These are phyloP conservation scores for Oreocharis arfaki DNA, from an alignment of 2,113 vertebrate species.

Conservation along the genomic window DNA sequence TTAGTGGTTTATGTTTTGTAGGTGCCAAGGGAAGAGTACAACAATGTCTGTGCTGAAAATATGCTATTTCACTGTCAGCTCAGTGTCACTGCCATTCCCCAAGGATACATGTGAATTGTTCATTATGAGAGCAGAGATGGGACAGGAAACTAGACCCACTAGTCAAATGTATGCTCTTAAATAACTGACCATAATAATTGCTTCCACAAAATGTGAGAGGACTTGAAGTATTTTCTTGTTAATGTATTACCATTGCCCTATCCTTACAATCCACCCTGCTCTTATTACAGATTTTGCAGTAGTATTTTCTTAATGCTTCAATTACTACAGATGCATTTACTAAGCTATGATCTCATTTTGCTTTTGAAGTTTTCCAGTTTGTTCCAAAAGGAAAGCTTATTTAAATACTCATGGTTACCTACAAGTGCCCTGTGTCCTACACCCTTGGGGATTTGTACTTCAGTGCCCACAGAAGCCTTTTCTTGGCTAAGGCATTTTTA, in stretches of 20 bases:
- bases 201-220: neutral
- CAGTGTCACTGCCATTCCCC: neutral
- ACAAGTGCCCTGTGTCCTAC: neutral
- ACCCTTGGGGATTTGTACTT: neutral
- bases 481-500: neutral
- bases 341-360: neutral
- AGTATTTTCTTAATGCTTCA: neutral
- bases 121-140: neutral
- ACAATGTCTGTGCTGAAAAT: neutral
- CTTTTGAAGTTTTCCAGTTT: neutral
- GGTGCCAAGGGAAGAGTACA: neutral
- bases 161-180: neutral
- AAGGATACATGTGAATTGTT: neutral
- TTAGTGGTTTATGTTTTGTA: neutral
- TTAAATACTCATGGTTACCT: neutral
- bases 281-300: neutral
- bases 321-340: neutral
- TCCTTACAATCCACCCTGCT: neutral
- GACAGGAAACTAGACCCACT: neutral
- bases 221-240: neutral
- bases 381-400: neutral
- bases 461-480: neutral
- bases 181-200: neutral
- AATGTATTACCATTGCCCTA: neutral
- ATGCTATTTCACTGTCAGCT: neutral